Evolutionary conservation across 2,797 vertebrate genomes (phyloP).

Genomic region (Muscicapa comitata): DNA sequence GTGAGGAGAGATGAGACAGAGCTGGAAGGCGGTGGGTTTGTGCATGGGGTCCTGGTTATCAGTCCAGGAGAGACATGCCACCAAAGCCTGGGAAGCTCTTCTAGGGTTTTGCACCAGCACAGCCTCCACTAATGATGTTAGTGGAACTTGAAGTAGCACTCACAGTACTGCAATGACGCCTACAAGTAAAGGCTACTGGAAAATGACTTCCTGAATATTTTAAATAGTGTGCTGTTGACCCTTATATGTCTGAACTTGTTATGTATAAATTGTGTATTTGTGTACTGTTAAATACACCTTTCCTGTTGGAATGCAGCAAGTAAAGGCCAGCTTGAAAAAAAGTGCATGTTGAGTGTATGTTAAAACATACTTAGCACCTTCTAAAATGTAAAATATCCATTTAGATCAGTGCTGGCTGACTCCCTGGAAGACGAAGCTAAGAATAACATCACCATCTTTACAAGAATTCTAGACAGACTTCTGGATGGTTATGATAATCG

Average conservation of each 20-base stretch:
- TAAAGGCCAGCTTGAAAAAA: neutral
- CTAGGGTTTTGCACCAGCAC: neutral
- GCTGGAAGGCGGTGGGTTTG: neutral
- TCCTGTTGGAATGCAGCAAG: neutral
- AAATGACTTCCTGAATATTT: neutral
- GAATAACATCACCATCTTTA: constrained; percentile 98
- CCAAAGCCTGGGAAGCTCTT: neutral
- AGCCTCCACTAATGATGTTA: neutral
- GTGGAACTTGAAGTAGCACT: neutral
- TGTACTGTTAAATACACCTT: neutral
- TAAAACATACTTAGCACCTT: constrained; percentile 26
- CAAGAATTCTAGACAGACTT: constrained; percentile 95
- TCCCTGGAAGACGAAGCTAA: constrained; percentile 89
- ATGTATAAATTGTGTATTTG: neutral
- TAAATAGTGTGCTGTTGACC: neutral
- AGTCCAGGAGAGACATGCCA: neutral
- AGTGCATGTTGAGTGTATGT: neutral
- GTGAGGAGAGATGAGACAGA: neutral
- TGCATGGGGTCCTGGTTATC: neutral
- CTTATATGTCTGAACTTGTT: neutral
- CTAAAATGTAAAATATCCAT: constrained; percentile 70
- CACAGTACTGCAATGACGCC: neutral
- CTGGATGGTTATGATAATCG: constrained; percentile 98
- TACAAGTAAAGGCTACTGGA: neutral
- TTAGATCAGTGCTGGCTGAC: constrained; percentile 85